Evolutionary conservation across 2,888 invertebrate species (phyloP).

Genomic region (Acrobasis repandana): DNA sequence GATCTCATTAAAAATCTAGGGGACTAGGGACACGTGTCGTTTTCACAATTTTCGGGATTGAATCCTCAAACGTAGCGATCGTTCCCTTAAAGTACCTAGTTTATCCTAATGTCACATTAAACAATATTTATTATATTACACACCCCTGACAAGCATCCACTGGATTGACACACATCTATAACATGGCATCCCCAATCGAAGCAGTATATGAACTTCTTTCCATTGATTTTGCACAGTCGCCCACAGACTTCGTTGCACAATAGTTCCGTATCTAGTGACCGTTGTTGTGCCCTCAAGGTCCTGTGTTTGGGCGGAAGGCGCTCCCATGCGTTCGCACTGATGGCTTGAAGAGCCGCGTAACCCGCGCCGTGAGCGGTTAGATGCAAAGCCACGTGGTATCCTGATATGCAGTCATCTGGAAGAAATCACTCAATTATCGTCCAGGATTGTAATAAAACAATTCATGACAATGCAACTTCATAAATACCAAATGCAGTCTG

Average conservation of each 20-base stretch:
- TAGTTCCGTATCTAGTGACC: conserved; percentile 75
- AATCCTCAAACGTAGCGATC: no score
- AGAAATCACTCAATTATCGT: no score
- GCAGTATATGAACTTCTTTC: conserved; percentile 78
- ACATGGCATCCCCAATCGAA: conserved; percentile 82
- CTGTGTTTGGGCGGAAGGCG: conserved; percentile 32
- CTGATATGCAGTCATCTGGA: conserved; percentile 86
- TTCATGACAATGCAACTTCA: no score
- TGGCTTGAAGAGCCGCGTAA: conserved; percentile 85
- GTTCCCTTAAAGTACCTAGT: no score
- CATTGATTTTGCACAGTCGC: conserved; percentile 65
- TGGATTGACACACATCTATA: conserved; percentile 77
- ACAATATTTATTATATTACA: conserved; percentile 35
- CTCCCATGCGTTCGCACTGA: conserved; percentile 68
- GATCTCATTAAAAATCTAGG: no score
- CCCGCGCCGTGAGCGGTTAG: conserved; percentile 88
- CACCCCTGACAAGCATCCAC: conserved; percentile 77
- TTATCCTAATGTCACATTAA: no score
- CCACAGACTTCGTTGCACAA: conserved; percentile 79
- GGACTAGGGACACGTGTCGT: no score
- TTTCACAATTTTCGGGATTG: conserved; percentile 33
- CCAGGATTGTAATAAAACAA: no score
- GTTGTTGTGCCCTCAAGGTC: conserved; percentile 67
- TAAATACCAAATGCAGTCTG: not conserved
- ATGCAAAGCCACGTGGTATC: conserved; percentile 88